Base-by-base conservation (phyloP, 2,888 invertebrate species). In the Protodeltote pygarga region DNA sequence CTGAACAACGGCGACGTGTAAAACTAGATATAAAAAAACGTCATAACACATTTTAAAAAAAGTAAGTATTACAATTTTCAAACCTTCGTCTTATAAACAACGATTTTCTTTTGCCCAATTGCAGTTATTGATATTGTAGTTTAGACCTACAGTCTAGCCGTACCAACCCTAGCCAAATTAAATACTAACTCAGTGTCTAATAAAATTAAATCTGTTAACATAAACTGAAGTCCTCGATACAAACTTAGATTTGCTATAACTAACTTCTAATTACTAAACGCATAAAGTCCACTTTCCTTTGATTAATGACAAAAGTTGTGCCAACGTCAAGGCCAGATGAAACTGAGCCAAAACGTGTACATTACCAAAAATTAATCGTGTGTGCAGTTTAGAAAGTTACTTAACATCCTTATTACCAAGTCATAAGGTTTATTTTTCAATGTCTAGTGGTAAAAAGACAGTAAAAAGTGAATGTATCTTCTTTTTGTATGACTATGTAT, bases 101-200 rank as follows among this genome's bases (percentile, higher is more conserved):
- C n/a, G n/a, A n/a, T n/a, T n/a, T n/a, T n/a, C n/a, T n/a, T n/a
- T n/a, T n/a, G n/a, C n/a, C n/a, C n/a, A n/a, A n/a, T n/a, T n/a
- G n/a, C 24, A 34, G n/a, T 59, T 35, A 32, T 20, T 41, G 51
- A 27, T 20, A 14, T 59, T 34, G 59, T 14, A 14, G 13, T 51
- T 35, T 14, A 14, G 41, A 35, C 16, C 35, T 8, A 19, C 31
- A n/a, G 23, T 10, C 49, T 27, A 14, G 27, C n/a, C 23, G 15
- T 29, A n/a, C 9, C 15, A 35, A 21, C 23, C 38, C 41, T 28
- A 29, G 28, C 17, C 23, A 54, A 47, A 33, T 33, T 48, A 46
- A 70, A 69, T 59, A 68, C 72, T 69, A 73, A 70, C 70, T 77
- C 71, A 54, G 52, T 62, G 73, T 70, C 72, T 59, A 75, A 69